A percentile compares a stretch with the other conserved stretches of the same genome.
Evolutionary conservation across 2,113 vertebrate species (phyloP).

Genomic region (Mesoclemmys tuberculata): DNA sequence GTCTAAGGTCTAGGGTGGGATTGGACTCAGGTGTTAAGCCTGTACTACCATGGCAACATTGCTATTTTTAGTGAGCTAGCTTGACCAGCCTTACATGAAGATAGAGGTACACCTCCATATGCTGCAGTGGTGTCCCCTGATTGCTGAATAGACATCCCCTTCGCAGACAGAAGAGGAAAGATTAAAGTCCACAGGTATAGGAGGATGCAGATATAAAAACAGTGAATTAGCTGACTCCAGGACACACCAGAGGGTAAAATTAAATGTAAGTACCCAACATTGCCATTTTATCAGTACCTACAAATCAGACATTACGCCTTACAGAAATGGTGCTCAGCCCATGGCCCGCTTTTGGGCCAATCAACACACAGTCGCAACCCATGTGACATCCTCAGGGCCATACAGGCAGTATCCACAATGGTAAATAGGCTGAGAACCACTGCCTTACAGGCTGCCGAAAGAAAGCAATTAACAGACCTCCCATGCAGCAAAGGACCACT

Average conservation of each 20-base stretch:
- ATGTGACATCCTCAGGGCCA: too few species aligned
- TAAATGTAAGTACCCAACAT: background rate
- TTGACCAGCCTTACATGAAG: background rate
- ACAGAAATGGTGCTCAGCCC: background rate
- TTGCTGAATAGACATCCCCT: background rate
- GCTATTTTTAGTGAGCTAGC: background rate
- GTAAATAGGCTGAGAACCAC: too few species aligned
- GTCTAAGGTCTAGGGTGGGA: background rate
- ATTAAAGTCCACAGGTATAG: background rate
- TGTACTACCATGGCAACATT: background rate
- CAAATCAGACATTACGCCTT: background rate
- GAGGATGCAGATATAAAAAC: background rate
- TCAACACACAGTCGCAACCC: too few species aligned
- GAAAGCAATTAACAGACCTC: background rate
- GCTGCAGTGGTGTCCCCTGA: background rate
- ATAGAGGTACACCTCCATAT: background rate
- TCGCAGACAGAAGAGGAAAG: background rate
- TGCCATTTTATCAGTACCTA: background rate
- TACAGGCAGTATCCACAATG: too few species aligned
- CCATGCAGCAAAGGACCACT: background rate
- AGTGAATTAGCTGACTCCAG: background rate
- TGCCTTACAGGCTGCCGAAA: background rate
- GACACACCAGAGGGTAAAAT: background rate
- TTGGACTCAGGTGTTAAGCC: background rate
- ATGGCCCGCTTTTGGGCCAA: too few species aligned